A percentile compares a stretch with the other conserved stretches of the same genome.
phyloP scores from a whole-genome alignment of 2,888 invertebrate species.

The Perizoma affinitatum region DNA sequence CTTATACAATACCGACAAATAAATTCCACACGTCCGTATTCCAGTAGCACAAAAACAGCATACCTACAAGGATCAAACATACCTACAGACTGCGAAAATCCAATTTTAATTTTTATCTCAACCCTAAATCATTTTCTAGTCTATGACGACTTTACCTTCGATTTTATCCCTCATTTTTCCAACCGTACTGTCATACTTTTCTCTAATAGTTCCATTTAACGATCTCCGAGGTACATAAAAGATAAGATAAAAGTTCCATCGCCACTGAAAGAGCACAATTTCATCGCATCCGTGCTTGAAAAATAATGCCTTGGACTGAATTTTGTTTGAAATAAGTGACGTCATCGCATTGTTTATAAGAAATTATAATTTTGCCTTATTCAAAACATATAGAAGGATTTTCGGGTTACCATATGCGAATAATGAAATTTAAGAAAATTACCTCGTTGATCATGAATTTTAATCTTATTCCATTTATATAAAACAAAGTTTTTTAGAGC shows the following conservation, averaged over 20 bases:
- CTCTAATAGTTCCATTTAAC: constrained; percentile 44
- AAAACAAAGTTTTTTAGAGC: too few species aligned
- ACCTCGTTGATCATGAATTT: too few species aligned
- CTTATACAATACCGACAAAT: too few species aligned
- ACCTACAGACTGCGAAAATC: not conserved
- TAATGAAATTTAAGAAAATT: too few species aligned
- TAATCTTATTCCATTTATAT: too few species aligned
- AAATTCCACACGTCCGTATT: too few species aligned
- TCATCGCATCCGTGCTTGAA: constrained; percentile 22
- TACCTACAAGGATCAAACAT: not conserved
- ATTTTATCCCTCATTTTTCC: constrained; percentile 30
- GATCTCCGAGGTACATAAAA: constrained; percentile 45
- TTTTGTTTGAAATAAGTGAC: not conserved
- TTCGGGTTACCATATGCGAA: too few species aligned
- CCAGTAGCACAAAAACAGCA: too few species aligned
- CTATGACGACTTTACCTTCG: constrained; percentile 12
- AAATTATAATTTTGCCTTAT: too few species aligned
- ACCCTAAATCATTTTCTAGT: not conserved
- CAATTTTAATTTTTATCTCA: too few species aligned
- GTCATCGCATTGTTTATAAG: too few species aligned
- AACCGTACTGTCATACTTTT: constrained; percentile 40
- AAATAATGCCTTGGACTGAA: constrained; percentile 15
- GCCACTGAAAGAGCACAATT: constrained; percentile 38
- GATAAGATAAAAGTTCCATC: constrained; percentile 48
- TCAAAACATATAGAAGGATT: too few species aligned